These are phyloP conservation scores for Microcebus tavaratra DNA, from an alignment of 2,113 vertebrate species.

Conservation along the genomic window DNA sequence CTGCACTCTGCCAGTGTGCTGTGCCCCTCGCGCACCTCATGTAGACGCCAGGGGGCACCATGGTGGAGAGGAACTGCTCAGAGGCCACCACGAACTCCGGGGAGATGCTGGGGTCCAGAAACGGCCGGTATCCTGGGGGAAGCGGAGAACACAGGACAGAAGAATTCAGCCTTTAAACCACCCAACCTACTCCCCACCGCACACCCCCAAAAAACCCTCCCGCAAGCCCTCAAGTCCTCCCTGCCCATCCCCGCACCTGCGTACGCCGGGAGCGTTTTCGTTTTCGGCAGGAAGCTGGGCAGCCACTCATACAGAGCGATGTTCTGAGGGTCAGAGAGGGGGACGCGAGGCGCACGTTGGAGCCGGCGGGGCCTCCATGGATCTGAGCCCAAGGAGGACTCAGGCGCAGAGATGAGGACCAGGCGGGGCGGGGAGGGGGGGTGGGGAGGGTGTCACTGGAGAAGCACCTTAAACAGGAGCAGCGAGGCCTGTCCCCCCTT, in stretches of 20 bases:
- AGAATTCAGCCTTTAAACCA: neutral
- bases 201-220: neutral
- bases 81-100: no score
- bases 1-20: neutral
- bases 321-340: slow-evolving; percentile 78
- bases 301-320: slow-evolving; percentile 95
- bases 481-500: neutral
- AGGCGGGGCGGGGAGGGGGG: no score
- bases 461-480: neutral
- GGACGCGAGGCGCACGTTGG: neutral
- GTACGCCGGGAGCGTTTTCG: slow-evolving; percentile 80
- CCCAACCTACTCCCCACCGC: neutral
- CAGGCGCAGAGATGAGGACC: neutral
- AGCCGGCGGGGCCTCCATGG: rapidly evolving
- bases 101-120: no score
- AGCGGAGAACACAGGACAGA: neutral
- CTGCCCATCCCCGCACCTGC: slow-evolving; percentile 82
- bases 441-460: neutral
- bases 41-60: no score
- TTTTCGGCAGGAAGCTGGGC: slow-evolving; percentile 82
- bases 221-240: neutral
- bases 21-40: slow-evolving; percentile 85
- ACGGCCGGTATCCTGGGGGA: no score
- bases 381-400: neutral
- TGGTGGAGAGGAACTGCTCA: no score